phyloP scores from a whole-genome alignment of 1,140 invertebrate genomes.

The Leptonema lineaticorne region DNA sequence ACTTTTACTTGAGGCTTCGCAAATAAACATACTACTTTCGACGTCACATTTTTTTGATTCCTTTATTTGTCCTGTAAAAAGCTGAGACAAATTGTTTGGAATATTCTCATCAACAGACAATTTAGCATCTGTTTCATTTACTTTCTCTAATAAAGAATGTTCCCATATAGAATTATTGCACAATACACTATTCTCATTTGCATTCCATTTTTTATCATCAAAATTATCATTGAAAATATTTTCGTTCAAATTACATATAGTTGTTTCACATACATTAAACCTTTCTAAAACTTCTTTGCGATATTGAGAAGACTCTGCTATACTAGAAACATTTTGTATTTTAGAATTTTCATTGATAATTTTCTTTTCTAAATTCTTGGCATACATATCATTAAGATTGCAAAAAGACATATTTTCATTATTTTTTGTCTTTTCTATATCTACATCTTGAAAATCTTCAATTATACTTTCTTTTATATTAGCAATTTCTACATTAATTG shows the following conservation, averaged over 20 bases:
- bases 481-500: not conserved
- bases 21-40: not conserved
- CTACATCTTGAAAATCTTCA: not conserved
- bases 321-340: conserved; percentile 9
- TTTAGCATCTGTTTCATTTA: not conserved
- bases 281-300: conserved; percentile 27
- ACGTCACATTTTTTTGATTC: not conserved
- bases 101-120: not conserved
- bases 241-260: conserved; percentile 32
- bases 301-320: conserved; percentile 21
- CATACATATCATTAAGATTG: conserved; percentile 18
- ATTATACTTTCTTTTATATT: not conserved
- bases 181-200: not conserved
- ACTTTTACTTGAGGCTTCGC: not conserved
- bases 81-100: conserved; percentile 1
- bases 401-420: not conserved
- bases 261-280: conserved; percentile 31
- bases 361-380: conserved; percentile 20
- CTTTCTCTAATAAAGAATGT: not conserved
- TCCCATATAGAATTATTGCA: not conserved
- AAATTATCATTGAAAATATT: conserved; percentile 12
- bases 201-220: not conserved
- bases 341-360: conserved; percentile 22
- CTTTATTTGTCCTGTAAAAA: not conserved
- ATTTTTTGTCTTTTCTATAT: not conserved